Evolutionary conservation across 2,888 invertebrate species (phyloP).

Genomic region (Coronaproctus castanopsis): DNA sequence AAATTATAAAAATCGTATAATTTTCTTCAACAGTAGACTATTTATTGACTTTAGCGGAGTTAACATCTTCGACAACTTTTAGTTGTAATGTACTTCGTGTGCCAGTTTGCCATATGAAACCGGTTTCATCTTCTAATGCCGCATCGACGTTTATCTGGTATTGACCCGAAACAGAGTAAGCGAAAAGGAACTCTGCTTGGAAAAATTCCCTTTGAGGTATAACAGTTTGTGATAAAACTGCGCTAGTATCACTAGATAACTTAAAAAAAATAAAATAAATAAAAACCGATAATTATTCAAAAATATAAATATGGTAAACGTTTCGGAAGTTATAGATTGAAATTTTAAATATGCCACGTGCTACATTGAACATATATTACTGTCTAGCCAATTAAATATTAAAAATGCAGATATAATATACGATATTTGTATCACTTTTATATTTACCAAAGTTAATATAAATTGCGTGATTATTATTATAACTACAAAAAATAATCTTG

Average conservation of each 20-base stretch:
- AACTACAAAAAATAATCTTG: neutral
- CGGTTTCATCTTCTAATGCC: slow-evolving; percentile 61
- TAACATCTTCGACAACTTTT: slow-evolving; percentile 44
- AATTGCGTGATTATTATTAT: too few relatives aligned
- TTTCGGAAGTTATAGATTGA: neutral
- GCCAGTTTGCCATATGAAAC: slow-evolving; percentile 75
- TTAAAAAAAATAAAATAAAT: neutral
- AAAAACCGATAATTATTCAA: neutral
- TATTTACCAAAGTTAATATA: too few relatives aligned
- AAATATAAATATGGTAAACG: neutral
- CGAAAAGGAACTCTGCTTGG: slow-evolving; percentile 71
- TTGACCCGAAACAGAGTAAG: slow-evolving; percentile 40
- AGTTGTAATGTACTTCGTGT: slow-evolving; percentile 56
- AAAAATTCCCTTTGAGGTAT: slow-evolving; percentile 85
- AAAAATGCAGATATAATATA: neutral
- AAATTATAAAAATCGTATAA: too few relatives aligned
- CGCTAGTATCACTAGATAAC: neutral
- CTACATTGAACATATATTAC: neutral
- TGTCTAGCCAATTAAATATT: too few relatives aligned
- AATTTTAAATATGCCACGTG: neutral
- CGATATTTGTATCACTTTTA: too few relatives aligned
- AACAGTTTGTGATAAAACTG: slow-evolving; percentile 50
- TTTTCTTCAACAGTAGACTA: too few relatives aligned
- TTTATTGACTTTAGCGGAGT: too few relatives aligned
- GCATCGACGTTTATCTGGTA: slow-evolving; percentile 65